Conservation (phyloP, 2,888 invertebrate species). For the Caenorhabditis sp. region DNA sequence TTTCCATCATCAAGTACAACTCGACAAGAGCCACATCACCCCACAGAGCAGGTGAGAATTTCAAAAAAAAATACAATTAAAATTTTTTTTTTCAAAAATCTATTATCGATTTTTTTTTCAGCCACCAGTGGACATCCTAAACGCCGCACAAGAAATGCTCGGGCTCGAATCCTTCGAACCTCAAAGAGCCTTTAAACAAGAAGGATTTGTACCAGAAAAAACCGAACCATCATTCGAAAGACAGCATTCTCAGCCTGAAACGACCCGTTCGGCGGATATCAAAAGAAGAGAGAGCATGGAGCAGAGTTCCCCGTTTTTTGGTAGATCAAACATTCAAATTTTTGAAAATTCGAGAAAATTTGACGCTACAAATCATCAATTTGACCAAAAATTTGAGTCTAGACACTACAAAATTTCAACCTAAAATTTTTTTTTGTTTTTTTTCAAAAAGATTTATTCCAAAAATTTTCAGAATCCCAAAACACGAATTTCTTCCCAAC, state of each 20-base stretch:
- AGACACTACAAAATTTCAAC: neutral
- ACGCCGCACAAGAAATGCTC: conserved; percentile 31
- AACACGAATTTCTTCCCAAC: conserved; percentile 8
- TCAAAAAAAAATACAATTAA: too few relatives aligned
- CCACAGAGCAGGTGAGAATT: too few relatives aligned
- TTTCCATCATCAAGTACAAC: too few relatives aligned
- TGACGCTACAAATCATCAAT: too few relatives aligned
- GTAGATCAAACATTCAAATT: too few relatives aligned
- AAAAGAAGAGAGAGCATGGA: conserved; percentile 2
- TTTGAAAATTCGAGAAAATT: too few relatives aligned
- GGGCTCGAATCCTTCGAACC: neutral
- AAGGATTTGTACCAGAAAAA: too few relatives aligned
- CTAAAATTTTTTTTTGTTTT: neutral
- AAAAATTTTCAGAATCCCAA: neutral
- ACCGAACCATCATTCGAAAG: conserved; percentile 29
- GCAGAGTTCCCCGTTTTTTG: neutral
- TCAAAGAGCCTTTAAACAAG: neutral
- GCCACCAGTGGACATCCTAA: conserved; percentile 27
- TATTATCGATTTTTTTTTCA: too few relatives aligned
- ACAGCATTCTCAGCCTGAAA: conserved; percentile 15
- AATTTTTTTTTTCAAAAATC: too few relatives aligned
- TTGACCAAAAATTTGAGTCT: too few relatives aligned
- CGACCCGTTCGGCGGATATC: conserved; percentile 43
- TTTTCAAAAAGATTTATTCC: too few relatives aligned
- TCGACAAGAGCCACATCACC: too few relatives aligned